Evolutionary conservation across 2,888 invertebrate genomes (phyloP), one percentile per base, ranked within the genome.

Genomic region (Nezara viridula): DNA sequence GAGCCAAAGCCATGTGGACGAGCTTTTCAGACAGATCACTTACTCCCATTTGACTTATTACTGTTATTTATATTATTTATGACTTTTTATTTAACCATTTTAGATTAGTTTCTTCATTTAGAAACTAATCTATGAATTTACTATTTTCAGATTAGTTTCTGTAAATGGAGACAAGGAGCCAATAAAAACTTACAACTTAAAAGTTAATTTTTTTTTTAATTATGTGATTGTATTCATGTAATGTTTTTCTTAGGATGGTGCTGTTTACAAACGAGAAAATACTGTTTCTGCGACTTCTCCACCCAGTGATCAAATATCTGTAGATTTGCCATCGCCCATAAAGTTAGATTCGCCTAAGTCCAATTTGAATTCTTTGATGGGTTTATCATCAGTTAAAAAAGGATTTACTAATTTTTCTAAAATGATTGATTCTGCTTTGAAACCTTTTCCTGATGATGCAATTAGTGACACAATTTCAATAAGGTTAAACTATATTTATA

Each of bases 401-500:
- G 97, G 97, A 0, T 95, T 98, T 91, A 96, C 95, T 77, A 96
- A 95, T 90, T 94, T 97, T 60, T 97, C 97, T 95, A 96, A 96
- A 89, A 97, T 97, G 0, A 94, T 97, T 90, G 97, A 97, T 93
- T 96, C 95, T 91, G 97, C 96, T n/a, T 93, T 96, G 89, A 96
- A 96, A 91, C 94, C 95, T 5, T 95, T 94, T 85, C 94, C 96
- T 0, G 97, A 97, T 92, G 96, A 96, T 90, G 95, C 52, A 52
- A 85, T 95, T 88, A 96, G 96, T 92, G 96, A 96, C 92, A 95
- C 95, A 0, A 93, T 96, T 91, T 96, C 96, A 0, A 94, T 96
- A 91, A 94, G 95, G 91, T 91, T 55, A 77, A n/a, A n/a, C 90
- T 73, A 66, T 37, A 89, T 55, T 77, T 50, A 60, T 9, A 90